Evolutionary conservation across 2,113 vertebrate genomes (phyloP).

Genomic region (Heterochromis multidens): DNA sequence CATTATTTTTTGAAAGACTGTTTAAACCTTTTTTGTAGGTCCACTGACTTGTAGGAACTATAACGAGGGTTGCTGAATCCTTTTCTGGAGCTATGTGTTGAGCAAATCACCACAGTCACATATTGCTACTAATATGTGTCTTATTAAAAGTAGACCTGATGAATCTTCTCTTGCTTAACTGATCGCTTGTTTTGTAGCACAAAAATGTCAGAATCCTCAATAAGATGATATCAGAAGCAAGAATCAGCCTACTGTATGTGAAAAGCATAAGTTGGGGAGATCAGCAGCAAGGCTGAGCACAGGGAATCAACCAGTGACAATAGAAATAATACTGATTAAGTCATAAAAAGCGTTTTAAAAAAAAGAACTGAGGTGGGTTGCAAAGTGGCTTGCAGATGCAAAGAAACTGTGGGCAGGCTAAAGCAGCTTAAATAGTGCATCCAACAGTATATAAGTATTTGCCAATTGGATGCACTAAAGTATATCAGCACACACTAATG

Average conservation of each 20-base stretch:
- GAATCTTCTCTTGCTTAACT: not conserved
- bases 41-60: not conserved
- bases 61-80: not conserved
- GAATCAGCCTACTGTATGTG: not conserved
- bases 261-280: not conserved
- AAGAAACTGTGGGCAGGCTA: not conserved
- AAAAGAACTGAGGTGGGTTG: not conserved
- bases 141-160: not conserved
- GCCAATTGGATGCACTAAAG: not conserved
- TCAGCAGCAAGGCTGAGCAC: not conserved
- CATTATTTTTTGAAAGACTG: not conserved
- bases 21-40: no score
- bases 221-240: not conserved
- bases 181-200: accelerated
- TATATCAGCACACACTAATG: not conserved
- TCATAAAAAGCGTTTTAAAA: not conserved
- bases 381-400: not conserved
- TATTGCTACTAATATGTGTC: not conserved
- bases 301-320: no score
- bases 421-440: not conserved
- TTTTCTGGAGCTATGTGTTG: not conserved
- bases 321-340: not conserved
- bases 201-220: not conserved
- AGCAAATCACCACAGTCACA: not conserved
- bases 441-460: not conserved